These are phyloP conservation scores for Melanostigma gelatinosum DNA, from an alignment of 2,113 vertebrate species.

Conservation along the genomic window DNA sequence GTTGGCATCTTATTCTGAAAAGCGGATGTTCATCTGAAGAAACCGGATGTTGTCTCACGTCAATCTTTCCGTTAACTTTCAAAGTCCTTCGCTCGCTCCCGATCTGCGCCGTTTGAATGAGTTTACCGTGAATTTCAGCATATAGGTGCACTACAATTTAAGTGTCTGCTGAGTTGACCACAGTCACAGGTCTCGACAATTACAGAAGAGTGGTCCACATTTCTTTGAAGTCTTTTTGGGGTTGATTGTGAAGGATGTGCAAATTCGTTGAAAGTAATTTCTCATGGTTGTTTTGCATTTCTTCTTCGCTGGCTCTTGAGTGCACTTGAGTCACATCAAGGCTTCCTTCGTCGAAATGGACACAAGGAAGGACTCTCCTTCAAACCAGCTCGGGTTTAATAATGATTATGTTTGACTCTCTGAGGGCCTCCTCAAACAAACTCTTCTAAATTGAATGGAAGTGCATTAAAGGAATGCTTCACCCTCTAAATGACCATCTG, in stretches of 20 bases:
- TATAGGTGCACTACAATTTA: no score
- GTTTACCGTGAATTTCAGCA: neutral
- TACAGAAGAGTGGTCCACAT: conserved; percentile 36
- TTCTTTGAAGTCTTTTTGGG: conserved; percentile 43
- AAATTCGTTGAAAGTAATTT: conserved; percentile 48
- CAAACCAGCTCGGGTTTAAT: conserved; percentile 40
- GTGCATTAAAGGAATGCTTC: neutral
- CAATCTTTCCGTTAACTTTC: no score
- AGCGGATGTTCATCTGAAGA: no score
- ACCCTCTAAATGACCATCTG: neutral
- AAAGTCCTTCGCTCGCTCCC: no score
- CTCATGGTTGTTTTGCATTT: conserved; percentile 10
- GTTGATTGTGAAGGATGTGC: conserved; percentile 31
- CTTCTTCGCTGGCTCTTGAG: conserved; percentile 41
- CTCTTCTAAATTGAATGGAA: neutral
- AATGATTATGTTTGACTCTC: conserved; percentile 48
- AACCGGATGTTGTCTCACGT: no score
- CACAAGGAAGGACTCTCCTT: conserved; percentile 21
- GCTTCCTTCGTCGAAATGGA: conserved; percentile 25
- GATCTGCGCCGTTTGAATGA: no score
- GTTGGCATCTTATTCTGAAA: no score
- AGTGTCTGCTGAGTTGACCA: no score
- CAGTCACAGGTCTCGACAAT: conserved; percentile 14
- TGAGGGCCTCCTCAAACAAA: conserved; percentile 36
- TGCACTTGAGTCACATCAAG: conserved; percentile 41